These are phyloP conservation scores for Uromys caudimaculatus DNA, from an alignment of 2,797 vertebrate species.

Conservation along the genomic window DNA sequence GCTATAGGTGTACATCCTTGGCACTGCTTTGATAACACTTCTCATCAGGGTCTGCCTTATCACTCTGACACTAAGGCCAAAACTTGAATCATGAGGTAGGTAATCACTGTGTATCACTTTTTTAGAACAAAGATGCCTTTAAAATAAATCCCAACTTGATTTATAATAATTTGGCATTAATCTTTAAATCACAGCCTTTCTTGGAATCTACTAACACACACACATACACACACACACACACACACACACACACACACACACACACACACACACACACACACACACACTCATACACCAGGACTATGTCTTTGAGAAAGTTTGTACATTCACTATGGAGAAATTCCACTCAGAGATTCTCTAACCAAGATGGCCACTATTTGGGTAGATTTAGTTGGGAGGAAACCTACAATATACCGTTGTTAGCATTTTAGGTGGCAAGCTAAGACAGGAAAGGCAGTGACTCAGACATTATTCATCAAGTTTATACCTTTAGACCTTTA, in stretches of 20 bases:
- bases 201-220: not conserved
- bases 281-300: not conserved
- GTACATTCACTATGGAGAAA: not conserved
- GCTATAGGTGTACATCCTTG: not conserved
- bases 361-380: not conserved
- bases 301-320: not conserved
- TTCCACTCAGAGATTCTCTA: not conserved
- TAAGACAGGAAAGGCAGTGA: not conserved
- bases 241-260: not conserved
- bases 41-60: not conserved
- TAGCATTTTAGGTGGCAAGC: not conserved
- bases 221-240: too few species aligned
- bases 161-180: not conserved
- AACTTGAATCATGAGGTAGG: slow-evolving; percentile 54
- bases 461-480: not conserved
- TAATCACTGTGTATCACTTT: slow-evolving; percentile 59
- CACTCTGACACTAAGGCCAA: not conserved
- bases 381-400: not conserved
- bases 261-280: not conserved
- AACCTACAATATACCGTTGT: not conserved
- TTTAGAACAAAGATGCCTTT: slow-evolving; percentile 45
- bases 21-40: not conserved
- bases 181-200: not conserved
- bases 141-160: not conserved
- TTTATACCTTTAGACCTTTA: slow-evolving; percentile 17